These are phyloP conservation scores for Pangasianodon gigas DNA, from an alignment of 2,113 vertebrate genomes.

Conservation along the genomic window DNA sequence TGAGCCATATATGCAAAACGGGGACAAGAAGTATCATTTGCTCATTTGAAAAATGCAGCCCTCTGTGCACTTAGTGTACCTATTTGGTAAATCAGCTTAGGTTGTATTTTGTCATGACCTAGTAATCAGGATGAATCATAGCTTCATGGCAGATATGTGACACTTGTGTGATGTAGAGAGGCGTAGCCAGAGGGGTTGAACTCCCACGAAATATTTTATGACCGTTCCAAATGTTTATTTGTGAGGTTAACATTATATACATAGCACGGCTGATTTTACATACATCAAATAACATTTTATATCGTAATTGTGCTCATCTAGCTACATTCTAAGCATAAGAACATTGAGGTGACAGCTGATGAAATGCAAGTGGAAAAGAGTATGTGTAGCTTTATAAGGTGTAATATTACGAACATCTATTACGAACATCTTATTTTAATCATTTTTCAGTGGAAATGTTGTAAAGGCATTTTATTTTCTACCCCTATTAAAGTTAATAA, in stretches of 20 bases:
- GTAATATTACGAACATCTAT: too few relatives aligned
- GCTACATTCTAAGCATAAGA: not conserved
- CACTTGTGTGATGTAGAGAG: not conserved
- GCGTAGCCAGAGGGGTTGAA: not conserved
- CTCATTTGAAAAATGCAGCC: not conserved
- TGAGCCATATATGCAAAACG: not conserved
- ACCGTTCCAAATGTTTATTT: not conserved
- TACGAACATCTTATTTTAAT: not conserved
- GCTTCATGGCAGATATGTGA: not conserved
- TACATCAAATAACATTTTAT: not conserved
- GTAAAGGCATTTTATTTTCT: not conserved
- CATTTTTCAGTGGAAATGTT: not conserved
- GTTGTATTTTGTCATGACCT: not conserved
- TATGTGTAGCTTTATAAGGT: not conserved
- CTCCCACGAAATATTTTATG: not conserved
- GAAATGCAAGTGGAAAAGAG: not conserved
- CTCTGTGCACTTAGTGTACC: not conserved
- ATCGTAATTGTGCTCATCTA: not conserved
- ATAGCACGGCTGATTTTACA: not conserved
- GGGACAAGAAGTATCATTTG: not conserved
- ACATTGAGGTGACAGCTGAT: not conserved
- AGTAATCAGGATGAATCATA: not conserved
- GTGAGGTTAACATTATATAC: not conserved
- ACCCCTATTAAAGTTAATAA: not conserved
- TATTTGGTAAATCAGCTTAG: not conserved